Percentiles rank a stretch among this genome's conserved stretches.
These are phyloP conservation scores for Drosophila eohydei DNA, from an alignment of 2,888 invertebrate genomes.

Conservation along the genomic window DNA sequence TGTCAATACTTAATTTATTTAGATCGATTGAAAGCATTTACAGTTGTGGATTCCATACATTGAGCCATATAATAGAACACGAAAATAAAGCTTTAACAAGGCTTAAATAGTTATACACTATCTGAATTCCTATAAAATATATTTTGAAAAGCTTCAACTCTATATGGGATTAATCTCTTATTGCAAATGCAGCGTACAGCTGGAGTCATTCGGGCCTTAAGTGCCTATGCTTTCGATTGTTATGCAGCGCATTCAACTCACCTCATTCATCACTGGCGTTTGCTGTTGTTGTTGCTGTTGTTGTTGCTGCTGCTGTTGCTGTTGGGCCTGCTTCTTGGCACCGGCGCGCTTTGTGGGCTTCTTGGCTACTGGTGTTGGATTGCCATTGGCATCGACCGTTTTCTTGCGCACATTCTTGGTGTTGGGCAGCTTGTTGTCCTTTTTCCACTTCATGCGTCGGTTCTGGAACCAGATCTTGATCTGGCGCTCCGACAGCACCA, in stretches of 20 bases:
- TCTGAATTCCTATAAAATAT: neutral
- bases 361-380: slow-evolving; percentile 84
- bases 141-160: neutral
- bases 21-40: neutral
- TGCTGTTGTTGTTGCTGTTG: slow-evolving; percentile 67
- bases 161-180: neutral
- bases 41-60: neutral
- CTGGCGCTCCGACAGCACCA: slow-evolving; percentile 96
- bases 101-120: neutral
- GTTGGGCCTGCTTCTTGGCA: slow-evolving; percentile 77
- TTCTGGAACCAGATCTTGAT: slow-evolving; percentile 96
- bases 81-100: neutral
- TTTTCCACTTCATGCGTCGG: slow-evolving; percentile 94
- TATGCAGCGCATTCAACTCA: slow-evolving; percentile 67
- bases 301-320: slow-evolving; percentile 59
- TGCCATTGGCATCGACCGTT: slow-evolving; percentile 86
- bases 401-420: slow-evolving; percentile 89
- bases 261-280: slow-evolving; percentile 84
- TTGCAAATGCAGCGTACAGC: slow-evolving; percentile 19
- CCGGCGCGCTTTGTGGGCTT: slow-evolving; percentile 82
- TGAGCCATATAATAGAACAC: no score
- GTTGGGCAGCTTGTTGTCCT: slow-evolving; percentile 87
- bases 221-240: slow-evolving; percentile 51
- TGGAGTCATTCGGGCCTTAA: slow-evolving; percentile 42
- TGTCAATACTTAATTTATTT: neutral